Conservation (phyloP, 2,113 vertebrate species). For the Columba livia region DNA sequence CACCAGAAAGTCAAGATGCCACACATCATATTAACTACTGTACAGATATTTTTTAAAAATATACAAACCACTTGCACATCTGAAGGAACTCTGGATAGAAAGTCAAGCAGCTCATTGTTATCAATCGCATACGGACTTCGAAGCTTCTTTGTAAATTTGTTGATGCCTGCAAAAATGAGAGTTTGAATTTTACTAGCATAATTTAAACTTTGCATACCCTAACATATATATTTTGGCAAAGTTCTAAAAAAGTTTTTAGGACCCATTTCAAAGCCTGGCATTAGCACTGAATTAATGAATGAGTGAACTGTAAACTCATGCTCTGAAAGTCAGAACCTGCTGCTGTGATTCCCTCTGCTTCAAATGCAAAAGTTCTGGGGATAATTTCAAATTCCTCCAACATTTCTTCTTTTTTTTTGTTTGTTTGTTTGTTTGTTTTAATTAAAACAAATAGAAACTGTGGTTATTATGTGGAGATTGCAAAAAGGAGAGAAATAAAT, state of each 20-base stretch:
- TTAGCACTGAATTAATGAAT: not conserved
- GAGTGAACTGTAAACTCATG: not conserved
- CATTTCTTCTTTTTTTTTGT: not conserved
- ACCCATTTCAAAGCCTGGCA: not conserved
- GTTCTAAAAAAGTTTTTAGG: not conserved
- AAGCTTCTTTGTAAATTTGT: conserved; percentile 99
- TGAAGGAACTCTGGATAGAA: conserved; percentile 96
- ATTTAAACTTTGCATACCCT: too few species aligned
- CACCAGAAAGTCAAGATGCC: not conserved
- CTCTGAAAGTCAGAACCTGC: not conserved
- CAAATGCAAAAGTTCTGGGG: not conserved
- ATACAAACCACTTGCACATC: conserved; percentile 95
- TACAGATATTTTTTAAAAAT: not conserved
- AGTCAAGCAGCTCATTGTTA: conserved; percentile 97
- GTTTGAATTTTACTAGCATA: conserved; percentile 13
- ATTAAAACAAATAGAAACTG: not conserved
- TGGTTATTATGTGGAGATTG: not conserved
- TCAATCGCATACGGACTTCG: conserved; percentile 94
- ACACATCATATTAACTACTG: not conserved
- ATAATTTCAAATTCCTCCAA: not conserved
- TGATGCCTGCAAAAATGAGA: conserved; percentile 85
- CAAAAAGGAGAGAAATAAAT: not conserved
- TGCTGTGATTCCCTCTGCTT: not conserved
- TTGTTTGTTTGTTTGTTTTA: too few species aligned
- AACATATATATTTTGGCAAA: not conserved